Percentiles rank a stretch among this genome's conserved stretches.
Evolutionary conservation across 1,140 invertebrate genomes (phyloP).

Genomic region (Drosophila lacertosa): DNA sequence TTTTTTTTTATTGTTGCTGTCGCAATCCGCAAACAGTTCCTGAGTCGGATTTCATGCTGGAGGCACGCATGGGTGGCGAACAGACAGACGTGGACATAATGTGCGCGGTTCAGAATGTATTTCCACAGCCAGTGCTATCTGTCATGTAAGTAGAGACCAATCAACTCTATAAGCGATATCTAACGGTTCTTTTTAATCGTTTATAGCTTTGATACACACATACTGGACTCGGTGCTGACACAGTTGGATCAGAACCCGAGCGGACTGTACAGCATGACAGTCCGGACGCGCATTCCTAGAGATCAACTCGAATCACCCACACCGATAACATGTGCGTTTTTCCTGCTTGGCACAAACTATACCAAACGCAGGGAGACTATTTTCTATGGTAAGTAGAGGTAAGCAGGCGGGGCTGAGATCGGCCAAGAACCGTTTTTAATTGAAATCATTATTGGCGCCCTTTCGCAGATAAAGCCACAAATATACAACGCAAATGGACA

Average conservation of each 20-base stretch:
- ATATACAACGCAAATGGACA: conserved; percentile 84
- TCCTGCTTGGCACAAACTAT: conserved; percentile 82
- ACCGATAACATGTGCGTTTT: conserved; percentile 83
- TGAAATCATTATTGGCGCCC: neutral
- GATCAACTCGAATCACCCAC: conserved; percentile 82
- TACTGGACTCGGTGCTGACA: conserved; percentile 79
- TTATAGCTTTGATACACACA: conserved; percentile 81
- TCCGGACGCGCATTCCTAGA: conserved; percentile 80
- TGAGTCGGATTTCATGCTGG: conserved; percentile 83
- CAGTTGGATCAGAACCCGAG: conserved; percentile 82
- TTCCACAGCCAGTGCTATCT: conserved; percentile 76
- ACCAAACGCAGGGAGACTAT: conserved; percentile 83
- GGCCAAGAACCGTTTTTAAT: neutral
- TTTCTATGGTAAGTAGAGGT: conserved; percentile 84
- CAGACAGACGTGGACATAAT: conserved; percentile 76
- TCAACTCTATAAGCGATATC: neutral
- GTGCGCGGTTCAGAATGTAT: conserved; percentile 82
- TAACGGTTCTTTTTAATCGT: neutral
- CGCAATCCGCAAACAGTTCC: conserved; percentile 64
- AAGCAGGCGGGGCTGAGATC: conserved; percentile 27
- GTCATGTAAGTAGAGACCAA: conserved; percentile 73
- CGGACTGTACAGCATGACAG: conserved; percentile 81
- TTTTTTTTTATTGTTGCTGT: conserved; percentile 18
- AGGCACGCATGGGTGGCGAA: conserved; percentile 76
- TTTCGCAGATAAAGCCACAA: conserved; percentile 81